Base-by-base conservation (phyloP, 1,140 invertebrate genomes). In the Venustaconcha ellipsiformis region DNA sequence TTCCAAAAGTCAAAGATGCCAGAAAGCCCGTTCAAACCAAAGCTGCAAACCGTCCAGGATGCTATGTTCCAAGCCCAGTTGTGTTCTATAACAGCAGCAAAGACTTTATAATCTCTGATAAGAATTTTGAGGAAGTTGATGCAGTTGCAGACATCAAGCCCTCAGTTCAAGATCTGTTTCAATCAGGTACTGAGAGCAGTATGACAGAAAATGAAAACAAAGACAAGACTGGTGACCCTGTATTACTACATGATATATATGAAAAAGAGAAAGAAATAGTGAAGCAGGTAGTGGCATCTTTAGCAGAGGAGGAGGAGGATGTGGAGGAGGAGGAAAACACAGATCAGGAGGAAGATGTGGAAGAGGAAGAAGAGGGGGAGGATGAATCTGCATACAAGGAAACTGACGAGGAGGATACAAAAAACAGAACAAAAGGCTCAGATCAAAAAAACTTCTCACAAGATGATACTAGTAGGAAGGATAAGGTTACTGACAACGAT, bases 291-390 rank as follows among this genome's bases (percentile, higher is more conserved):
- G 20, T 12, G 37, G 67, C 62, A 14, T 3, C 14, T 60, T 13
- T 3, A 18, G 17, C 17, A 23, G 48, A 59, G 64, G 26, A 70
- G 13, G 26, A 13, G 17, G 18, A 8, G 18, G 14, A 56, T 48
- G 18, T 15, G n/a, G 26, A 17, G 15, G 14, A 56, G 11, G 30
- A 12, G n/a, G 18, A 37, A 23, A 74, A 3, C 69, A 62, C 14
- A 18, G 48, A 48, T 62, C 26, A 18, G 30, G 12, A 59, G 58
- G 23, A 56, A 14, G 57, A 18, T 14, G 17, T 76, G 30, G 66
- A 76, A 37, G 64, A 63, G 57, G 69, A 76, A 57, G 26, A 60
- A 58, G 69, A 66, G 59, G 57, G 57, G 63, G 57, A 71, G 59
- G 23, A n/a, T 37, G 72, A 30, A 30, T 58, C 71, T 70, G 74